Percentiles rank a stretch among this genome's conserved stretches.
Conservation (phyloP, 2,888 invertebrate genomes). For the Parnassius apollo region DNA sequence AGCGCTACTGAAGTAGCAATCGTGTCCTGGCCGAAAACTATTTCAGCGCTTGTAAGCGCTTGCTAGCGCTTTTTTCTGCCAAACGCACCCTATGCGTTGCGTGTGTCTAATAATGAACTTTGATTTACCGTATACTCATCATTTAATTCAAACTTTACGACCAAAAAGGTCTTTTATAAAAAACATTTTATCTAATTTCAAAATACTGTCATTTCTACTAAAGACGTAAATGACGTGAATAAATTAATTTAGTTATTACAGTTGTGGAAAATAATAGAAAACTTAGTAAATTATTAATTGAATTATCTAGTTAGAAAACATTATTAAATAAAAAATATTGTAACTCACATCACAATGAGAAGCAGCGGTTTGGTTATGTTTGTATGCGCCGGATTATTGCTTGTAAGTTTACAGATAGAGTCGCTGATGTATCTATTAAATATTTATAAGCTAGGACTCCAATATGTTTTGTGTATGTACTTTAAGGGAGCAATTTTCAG, state of each 20-base stretch:
- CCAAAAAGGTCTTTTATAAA: background rate
- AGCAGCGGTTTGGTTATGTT: conserved; percentile 62
- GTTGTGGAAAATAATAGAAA: conserved; percentile 20
- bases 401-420: conserved; percentile 47
- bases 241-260: conserved; percentile 24
- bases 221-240: conserved; percentile 18
- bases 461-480: too few species aligned
- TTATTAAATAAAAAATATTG: conserved; percentile 18
- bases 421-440: too few species aligned
- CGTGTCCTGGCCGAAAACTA: too few species aligned
- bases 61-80: too few species aligned
- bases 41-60: too few species aligned
- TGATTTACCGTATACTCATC: too few species aligned
- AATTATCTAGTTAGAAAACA: conserved; percentile 1
- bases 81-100: too few species aligned
- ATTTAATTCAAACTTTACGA: too few species aligned
- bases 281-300: conserved; percentile 23
- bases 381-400: conserved; percentile 63
- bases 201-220: conserved; percentile 17
- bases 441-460: too few species aligned
- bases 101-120: too few species aligned
- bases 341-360: conserved; percentile 47
- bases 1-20: too few species aligned
- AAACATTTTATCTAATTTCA: conserved; percentile 20
- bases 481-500: too few species aligned